Evolutionary conservation across 2,888 invertebrate genomes (phyloP).

Genomic region (Strigamia transsilvanica): DNA sequence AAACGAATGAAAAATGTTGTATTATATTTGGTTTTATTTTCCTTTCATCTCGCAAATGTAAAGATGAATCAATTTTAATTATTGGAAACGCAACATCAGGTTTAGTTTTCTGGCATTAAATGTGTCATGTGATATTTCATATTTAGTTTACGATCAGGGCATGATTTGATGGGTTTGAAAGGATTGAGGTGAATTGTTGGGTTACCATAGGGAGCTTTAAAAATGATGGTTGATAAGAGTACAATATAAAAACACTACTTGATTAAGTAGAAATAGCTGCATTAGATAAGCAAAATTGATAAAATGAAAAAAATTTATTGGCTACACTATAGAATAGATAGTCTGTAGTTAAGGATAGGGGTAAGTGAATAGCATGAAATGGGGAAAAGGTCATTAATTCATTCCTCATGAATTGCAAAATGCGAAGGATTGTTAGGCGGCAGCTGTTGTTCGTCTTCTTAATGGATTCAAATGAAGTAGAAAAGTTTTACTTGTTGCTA

Average conservation of each 20-base stretch:
- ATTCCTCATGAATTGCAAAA: slow-evolving; percentile 42
- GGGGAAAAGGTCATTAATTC: slow-evolving; percentile 34
- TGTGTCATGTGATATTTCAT: background rate
- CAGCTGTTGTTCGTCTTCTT: slow-evolving; percentile 16
- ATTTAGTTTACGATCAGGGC: background rate
- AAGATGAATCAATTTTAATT: too few relatives aligned
- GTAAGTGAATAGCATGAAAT: background rate
- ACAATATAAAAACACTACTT: background rate
- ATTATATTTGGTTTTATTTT: too few relatives aligned
- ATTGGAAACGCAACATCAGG: background rate
- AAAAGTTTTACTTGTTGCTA: slow-evolving; percentile 14
- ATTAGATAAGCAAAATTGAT: slow-evolving; percentile 39
- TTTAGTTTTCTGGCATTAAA: background rate
- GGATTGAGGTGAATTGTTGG: slow-evolving; percentile 23
- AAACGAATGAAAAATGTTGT: background rate
- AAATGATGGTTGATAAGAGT: slow-evolving; percentile 33
- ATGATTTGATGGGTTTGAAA: background rate
- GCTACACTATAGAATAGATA: background rate
- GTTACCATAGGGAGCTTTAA: slow-evolving; percentile 23
- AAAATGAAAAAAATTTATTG: background rate
- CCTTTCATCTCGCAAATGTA: too few relatives aligned
- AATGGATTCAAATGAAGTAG: slow-evolving; percentile 45
- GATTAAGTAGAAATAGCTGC: background rate
- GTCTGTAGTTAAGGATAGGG: slow-evolving; percentile 5
- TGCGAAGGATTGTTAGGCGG: slow-evolving; percentile 7